Percentiles rank a stretch among this genome's conserved stretches.
Evolutionary conservation across 2,888 invertebrate genomes (phyloP).

Genomic region (Camptogramma bilineatum): DNA sequence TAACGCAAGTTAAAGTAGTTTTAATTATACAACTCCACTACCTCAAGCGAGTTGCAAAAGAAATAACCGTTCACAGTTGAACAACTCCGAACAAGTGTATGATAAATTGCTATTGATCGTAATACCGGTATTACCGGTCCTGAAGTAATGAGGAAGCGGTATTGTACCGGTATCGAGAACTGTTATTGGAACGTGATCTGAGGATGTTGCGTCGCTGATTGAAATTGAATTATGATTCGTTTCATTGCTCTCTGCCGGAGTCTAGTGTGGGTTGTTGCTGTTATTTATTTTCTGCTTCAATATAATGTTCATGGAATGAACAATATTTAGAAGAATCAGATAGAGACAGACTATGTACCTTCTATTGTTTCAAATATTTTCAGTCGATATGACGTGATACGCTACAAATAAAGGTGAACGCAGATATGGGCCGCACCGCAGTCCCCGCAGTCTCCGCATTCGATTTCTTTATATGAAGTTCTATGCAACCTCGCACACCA

Average conservation of each 20-base stretch:
- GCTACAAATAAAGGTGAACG: too few species aligned
- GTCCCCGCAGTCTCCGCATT: too few species aligned
- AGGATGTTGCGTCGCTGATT: conserved; percentile 8
- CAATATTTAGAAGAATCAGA: too few species aligned
- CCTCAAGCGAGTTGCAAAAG: background rate
- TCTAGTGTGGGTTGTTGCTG: background rate
- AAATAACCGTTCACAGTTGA: conserved; percentile 8
- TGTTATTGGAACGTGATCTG: conserved; percentile 29
- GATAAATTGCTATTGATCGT: conserved; percentile 10
- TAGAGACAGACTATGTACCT: too few species aligned
- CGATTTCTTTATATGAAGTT: too few species aligned
- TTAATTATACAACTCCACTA: background rate
- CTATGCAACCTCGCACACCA: too few species aligned
- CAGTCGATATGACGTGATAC: too few species aligned
- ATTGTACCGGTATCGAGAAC: conserved; percentile 26
- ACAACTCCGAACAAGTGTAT: conserved; percentile 15
- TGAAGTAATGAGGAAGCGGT: conserved; percentile 22
- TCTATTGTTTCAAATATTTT: too few species aligned
- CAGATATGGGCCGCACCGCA: too few species aligned
- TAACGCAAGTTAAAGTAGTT: too few species aligned
- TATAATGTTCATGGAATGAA: too few species aligned
- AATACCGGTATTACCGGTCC: conserved; percentile 14
- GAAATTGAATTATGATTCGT: conserved; percentile 7
- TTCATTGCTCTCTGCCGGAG: background rate
- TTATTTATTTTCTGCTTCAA: too few species aligned